Evolutionary conservation across 2,113 vertebrate species (phyloP).

Genomic region (Nestor notabilis): DNA sequence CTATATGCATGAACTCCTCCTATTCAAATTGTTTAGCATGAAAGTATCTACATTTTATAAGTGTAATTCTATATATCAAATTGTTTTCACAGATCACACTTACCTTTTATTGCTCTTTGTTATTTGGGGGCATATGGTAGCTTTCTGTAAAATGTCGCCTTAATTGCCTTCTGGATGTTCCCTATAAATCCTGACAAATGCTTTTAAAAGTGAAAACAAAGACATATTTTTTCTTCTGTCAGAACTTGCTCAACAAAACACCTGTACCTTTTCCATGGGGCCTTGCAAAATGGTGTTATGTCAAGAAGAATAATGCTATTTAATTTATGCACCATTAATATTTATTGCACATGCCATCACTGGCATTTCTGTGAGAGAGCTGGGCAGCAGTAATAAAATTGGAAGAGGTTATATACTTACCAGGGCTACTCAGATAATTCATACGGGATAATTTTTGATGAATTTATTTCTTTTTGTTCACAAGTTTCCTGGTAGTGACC

Average conservation of each 20-base stretch:
- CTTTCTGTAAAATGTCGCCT: not conserved
- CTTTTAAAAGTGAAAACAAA: constrained; percentile 29
- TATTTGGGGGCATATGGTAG: constrained; percentile 13
- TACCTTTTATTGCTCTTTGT: constrained; percentile 9
- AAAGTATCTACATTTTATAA: not conserved
- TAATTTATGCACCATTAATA: constrained; percentile 58
- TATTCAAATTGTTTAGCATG: not conserved
- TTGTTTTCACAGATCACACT: not conserved
- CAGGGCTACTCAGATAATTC: not conserved
- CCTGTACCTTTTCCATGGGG: not conserved
- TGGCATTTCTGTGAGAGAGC: constrained; percentile 1
- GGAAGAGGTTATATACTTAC: constrained; percentile 2
- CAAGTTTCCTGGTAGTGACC: not conserved
- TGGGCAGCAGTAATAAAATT: constrained; percentile 33
- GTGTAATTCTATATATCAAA: constrained; percentile 26
- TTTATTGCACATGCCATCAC: constrained; percentile 35
- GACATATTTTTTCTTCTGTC: constrained; percentile 13
- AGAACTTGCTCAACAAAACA: not conserved
- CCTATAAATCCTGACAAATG: constrained; percentile 15
- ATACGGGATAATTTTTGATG: not conserved
- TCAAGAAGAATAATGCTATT: constrained; percentile 47
- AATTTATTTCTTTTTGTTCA: not conserved
- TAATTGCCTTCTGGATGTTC: constrained; percentile 40
- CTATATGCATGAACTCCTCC: not conserved
- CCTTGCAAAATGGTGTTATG: constrained; percentile 24